Percentiles rank a stretch among this genome's conserved stretches.
Evolutionary conservation across 2,113 vertebrate species (phyloP).

Genomic region (Prietella phreatophila): DNA sequence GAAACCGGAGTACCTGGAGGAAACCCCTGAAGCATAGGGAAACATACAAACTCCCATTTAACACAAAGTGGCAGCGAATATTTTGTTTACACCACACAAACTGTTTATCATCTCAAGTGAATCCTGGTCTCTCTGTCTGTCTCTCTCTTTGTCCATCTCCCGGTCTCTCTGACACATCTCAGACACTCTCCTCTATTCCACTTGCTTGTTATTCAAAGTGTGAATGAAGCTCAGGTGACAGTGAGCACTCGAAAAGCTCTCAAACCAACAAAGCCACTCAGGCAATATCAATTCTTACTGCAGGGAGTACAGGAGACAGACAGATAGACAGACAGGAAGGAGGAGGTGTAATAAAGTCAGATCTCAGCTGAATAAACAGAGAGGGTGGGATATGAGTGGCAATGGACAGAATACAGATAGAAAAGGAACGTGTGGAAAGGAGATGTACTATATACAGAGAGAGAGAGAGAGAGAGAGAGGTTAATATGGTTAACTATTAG

Average conservation of each 20-base stretch:
- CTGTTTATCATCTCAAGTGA: neutral
- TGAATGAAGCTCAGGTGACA: neutral
- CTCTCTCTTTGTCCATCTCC: neutral
- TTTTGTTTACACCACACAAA: neutral
- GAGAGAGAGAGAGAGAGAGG: neutral
- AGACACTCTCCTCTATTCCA: neutral
- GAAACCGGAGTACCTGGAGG: too few relatives aligned
- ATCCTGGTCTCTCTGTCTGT: neutral
- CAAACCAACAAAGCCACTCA: neutral
- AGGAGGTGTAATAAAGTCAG: neutral
- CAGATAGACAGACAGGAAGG: neutral
- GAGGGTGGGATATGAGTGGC: neutral
- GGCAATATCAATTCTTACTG: neutral
- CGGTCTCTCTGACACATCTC: neutral
- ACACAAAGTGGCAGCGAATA: neutral
- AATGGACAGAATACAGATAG: neutral
- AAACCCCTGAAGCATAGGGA: too few relatives aligned
- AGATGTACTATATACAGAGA: neutral
- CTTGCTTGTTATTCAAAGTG: neutral
- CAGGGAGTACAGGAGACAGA: neutral
- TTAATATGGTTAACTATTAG: neutral
- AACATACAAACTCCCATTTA: neutral
- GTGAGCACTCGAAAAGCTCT: neutral
- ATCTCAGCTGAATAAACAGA: slow-evolving; percentile 1
- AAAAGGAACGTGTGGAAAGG: neutral